Evolutionary conservation across 2,888 invertebrate genomes (phyloP), one percentile per base, ranked within the genome.

Genomic region (Macrosoma leucophasiata): DNA sequence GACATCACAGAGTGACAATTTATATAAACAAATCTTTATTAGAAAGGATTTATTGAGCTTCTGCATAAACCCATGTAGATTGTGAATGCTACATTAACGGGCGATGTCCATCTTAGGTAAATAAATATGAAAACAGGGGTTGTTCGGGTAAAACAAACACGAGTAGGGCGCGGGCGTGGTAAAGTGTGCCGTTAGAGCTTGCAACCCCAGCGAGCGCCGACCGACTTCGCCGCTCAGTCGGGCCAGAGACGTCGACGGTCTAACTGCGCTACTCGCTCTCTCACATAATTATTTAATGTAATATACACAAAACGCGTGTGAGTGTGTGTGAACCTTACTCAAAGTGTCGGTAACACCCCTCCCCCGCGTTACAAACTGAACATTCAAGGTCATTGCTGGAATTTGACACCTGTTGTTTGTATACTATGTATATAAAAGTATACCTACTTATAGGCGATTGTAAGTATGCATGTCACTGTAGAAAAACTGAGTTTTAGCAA

Each of bases 341-440:
- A 53, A 57, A 62, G 67, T 70, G 62, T 52, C 54, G 46, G 50
- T 62, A 59, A 53, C 52, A 56, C 52, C 50, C 49, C 52, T 50
- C 46, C 55, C 47, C 44, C 40, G 43, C 39, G 40, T 41, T 42
- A 52, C 57, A 58, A 57, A 56, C 66, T 52, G 52, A 58, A 57
- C 58, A 58, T 55, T 55, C 70, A 75, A 77, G 76, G 77, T 71
- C 76, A 65, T 61, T 58, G 58, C 56, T 60, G 64, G 62, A 64
- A 62, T 61, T 72, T 65, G 72, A 72, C 76, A 78, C 76, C 74
- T 78, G 78, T 79, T 78, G 67, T 69, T 62, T 64, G 58, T 62
- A 62, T 62, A 64, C 55, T 75, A 74, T 57, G 67, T 73, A 59
- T 58, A 53, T 54, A 53, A 31, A 31, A 31, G 13, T 39, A 31